These are phyloP conservation scores for Nestor notabilis DNA, from an alignment of 2,113 vertebrate genomes.

Conservation along the genomic window DNA sequence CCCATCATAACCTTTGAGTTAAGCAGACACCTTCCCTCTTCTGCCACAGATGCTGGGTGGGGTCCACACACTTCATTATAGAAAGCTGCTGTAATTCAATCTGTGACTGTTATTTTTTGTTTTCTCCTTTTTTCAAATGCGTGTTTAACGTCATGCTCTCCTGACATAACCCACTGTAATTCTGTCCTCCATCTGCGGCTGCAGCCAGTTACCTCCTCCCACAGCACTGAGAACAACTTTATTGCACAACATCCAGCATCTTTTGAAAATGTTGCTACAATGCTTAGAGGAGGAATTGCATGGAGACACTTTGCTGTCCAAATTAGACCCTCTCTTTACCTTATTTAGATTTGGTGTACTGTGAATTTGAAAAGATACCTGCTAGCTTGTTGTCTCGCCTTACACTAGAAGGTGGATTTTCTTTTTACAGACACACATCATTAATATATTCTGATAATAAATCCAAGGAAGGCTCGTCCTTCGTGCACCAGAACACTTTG, in stretches of 20 bases:
- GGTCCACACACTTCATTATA: constrained; percentile 43
- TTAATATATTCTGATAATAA: background rate
- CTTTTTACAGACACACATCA: background rate
- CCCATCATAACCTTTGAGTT: background rate
- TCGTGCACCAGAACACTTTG: background rate
- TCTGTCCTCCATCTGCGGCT: background rate
- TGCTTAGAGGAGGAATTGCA: background rate
- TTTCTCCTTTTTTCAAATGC: background rate
- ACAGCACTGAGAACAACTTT: background rate
- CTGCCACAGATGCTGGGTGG: constrained; percentile 51
- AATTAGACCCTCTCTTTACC: background rate
- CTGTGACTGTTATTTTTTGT: background rate
- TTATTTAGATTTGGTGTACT: background rate
- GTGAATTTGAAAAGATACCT: background rate
- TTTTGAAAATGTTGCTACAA: background rate
- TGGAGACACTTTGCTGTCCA: background rate
- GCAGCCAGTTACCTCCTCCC: background rate
- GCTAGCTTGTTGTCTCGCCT: background rate
- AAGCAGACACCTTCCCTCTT: constrained; percentile 30
- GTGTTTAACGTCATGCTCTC: background rate
- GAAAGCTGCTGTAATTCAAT: constrained; percentile 18
- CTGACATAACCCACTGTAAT: background rate
- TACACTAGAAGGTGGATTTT: background rate
- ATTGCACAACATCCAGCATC: background rate
- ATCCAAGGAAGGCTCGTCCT: background rate